Base-by-base conservation (phyloP, 2,113 vertebrate species). In the Sisor rabdophorus region DNA sequence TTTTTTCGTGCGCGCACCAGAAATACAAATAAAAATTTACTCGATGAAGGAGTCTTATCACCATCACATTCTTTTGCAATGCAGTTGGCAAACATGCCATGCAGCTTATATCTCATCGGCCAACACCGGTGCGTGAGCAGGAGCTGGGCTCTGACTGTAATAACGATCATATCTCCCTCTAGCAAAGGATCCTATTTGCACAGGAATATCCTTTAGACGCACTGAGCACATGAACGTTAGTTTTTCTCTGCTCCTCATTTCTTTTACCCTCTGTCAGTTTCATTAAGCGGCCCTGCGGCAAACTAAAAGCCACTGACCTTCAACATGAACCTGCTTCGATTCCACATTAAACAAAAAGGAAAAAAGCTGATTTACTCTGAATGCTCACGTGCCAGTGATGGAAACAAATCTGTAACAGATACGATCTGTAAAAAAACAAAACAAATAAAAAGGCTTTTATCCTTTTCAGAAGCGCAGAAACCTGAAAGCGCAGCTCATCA, bases 401-500 rank as follows among this genome's bases (percentile, higher is more conserved):
- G 44, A 60, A 71, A 63, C 32, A 36, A 36, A 36, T 36, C 32
- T 4, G 32, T 36, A 55, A 28, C 54, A 19, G 20, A n/a, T 16
- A 55, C 1, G 56, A 73, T 20, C 19, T 44, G 44, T 22, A 50
- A 47, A 58, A 44, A 58, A 44, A 5, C 2, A 61, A 32, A 36
- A 6, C 11, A 12, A 53, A 81, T 47, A 9, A 71, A 12, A 30
- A 74, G 63, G 3, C 36, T 3, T 26, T 63, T 28, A 4, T 61
- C 2, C 11, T 52, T 60, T 54, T 55, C 54, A 30, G 55, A 60
- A 77, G 75, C n/a, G 55, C 19, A 30, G 64, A 24, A 73, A 73
- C 81, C 69, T 53, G 77, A 76, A 79, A 79, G 68, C 54, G 67
- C 68, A 76, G 73, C 64, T 76, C 44, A 8, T 71, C 64, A 50